Base-by-base conservation (phyloP, 1,140 invertebrate species). In the Lepidurus packardi region DNA sequence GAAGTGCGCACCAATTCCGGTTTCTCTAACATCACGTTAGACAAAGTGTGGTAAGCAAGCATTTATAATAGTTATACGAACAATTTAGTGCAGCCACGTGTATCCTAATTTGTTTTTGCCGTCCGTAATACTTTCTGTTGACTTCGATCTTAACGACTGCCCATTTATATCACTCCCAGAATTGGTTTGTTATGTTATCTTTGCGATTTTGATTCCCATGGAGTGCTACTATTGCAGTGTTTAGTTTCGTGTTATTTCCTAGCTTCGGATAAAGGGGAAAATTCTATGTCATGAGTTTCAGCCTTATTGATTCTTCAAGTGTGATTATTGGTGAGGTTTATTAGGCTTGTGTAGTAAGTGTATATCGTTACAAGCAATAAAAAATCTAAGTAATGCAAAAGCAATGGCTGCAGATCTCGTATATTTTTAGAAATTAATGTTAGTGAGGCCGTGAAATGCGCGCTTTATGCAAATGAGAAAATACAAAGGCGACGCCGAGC, bases 1-100 rank as follows among this genome's bases (percentile, higher is more conserved):
- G 85, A 86, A 24, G 83, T 82, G n/a, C 82, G 86, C 25, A 85
- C 76, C 21, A 43, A 77, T 25, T n/a, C 76, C 44, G 65, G 65
- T 53, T 77, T 77, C 45, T 11, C 44, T 8, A 65, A 77, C 44
- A n/a, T 77, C 13, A 21, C 53, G 0, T 65, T 65, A 21, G 53
- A 65, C 16, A 65, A 65, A 8, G 16, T 65, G 13, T 65, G 53
- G 53, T 65, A 21, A 65, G 53, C 53, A n/a, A 16, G 13, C 8
- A 65, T 16, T 65, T 9, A 65, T 7, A 65, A 65, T 65, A 16
- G 53, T 7, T 65, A 16, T 16, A 10, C 45, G 16, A 47, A 16
- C 16, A 16, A 65, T 21, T n/a, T n/a, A 13, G 13, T 65, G 8
- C 53, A 65, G 53, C 8, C 53, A 65, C 53, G 53, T 65, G 16